Percentiles rank a stretch among this genome's conserved stretches.
phyloP scores from a whole-genome alignment of 2,113 vertebrate species.

The rabbit (Oryctolagus cuniculus) region mOryCun1.1 NC_091432.1:227315001-227315500 shows the following conservation, averaged over 20 bases:
- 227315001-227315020: not conserved
- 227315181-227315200: not conserved
- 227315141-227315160: not conserved
- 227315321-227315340: conserved; percentile 3
- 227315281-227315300: not conserved
- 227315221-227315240: not conserved
- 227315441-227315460: conserved; percentile 23
- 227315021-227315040: not conserved
- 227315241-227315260: not conserved
- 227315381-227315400: not conserved
- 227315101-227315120: not conserved
- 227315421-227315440: not conserved
- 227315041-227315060: not conserved
- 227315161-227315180: not conserved
- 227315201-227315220: not conserved
- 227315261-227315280: not conserved
- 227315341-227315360: not conserved
- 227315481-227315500: not conserved
- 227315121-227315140: not conserved
- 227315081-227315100: not conserved
- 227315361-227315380: not conserved
- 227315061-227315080: not conserved
- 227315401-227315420: not conserved
- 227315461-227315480: not conserved
- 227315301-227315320: not conserved